These are phyloP conservation scores for Nemapogon koenigi DNA, from an alignment of 2,888 invertebrate genomes.

Conservation along the genomic window DNA sequence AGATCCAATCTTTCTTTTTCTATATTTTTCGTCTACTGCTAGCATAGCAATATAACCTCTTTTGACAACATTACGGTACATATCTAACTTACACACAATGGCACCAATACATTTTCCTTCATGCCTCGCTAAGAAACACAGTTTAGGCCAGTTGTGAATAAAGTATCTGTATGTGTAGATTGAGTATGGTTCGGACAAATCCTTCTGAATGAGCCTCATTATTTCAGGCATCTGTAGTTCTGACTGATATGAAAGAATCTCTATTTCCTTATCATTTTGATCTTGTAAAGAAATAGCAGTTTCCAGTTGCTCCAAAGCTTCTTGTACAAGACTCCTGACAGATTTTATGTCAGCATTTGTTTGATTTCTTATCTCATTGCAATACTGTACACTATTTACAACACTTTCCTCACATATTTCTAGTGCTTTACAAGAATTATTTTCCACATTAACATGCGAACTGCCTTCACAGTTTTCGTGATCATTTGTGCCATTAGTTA, in stretches of 20 bases:
- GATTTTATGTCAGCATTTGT: conserved; percentile 2
- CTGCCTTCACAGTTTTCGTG: conserved; percentile 33
- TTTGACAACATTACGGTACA: conserved; percentile 86
- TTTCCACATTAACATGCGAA: conserved; percentile 22
- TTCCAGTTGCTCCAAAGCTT: conserved; percentile 24
- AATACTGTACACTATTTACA: conserved; percentile 55
- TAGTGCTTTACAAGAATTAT: conserved; percentile 28
- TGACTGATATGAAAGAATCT: conserved; percentile 78
- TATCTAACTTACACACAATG: conserved; percentile 97
- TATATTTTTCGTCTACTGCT: conserved; percentile 94
- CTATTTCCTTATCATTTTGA: conserved; percentile 38
- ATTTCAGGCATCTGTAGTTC: conserved; percentile 99
- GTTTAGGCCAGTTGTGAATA: conserved; percentile 99
- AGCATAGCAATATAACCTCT: conserved; percentile 99
- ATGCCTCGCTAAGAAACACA: conserved; percentile 95
- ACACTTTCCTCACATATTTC: conserved; percentile 25
- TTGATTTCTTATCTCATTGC: conserved; percentile 27
- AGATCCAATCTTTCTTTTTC: conserved; percentile 93
- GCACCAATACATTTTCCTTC: conserved; percentile 92
- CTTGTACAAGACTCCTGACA: conserved; percentile 10
- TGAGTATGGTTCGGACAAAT: conserved; percentile 99
- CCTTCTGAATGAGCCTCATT: conserved; percentile 98
- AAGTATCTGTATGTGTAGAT: conserved; percentile 99
- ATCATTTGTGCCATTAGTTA: conserved; percentile 54
- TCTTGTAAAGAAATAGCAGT: conserved; percentile 22